Conservation (phyloP, 1,140 invertebrate genomes). For the Drosophila neocordata region DNA sequence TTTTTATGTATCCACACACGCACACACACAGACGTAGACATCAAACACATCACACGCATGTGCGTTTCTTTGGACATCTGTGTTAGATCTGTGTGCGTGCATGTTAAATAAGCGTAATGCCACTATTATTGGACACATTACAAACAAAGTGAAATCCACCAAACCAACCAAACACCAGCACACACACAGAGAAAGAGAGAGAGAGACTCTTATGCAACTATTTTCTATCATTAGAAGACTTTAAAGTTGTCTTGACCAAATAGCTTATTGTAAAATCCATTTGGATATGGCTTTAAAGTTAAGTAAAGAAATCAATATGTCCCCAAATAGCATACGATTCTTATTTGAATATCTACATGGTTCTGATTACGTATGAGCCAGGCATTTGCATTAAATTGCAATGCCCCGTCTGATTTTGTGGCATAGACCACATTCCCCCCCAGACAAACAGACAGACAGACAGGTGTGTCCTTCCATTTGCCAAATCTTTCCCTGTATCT, state of each 20-base stretch:
- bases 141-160: slow-evolving; percentile 75
- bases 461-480: neutral
- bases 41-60: slow-evolving; percentile 24
- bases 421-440: too few species aligned
- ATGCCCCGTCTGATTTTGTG: neutral
- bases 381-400: neutral
- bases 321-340: neutral
- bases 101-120: slow-evolving; percentile 81
- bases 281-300: neutral
- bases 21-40: slow-evolving; percentile 23
- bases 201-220: slow-evolving; percentile 2
- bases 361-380: neutral
- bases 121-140: slow-evolving; percentile 79
- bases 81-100: slow-evolving; percentile 55
- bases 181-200: slow-evolving; percentile 10
- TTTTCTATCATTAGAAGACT: neutral
- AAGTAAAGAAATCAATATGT: neutral
- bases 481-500: neutral
- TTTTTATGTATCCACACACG: slow-evolving; percentile 61
- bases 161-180: slow-evolving; percentile 17
- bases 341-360: too few species aligned
- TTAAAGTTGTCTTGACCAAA: neutral
- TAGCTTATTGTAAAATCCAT: neutral
- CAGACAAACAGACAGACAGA: too few species aligned
- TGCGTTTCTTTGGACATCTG: slow-evolving; percentile 54